phyloP scores from a whole-genome alignment of 2,113 vertebrate species.

The Cacatua alba region DNA sequence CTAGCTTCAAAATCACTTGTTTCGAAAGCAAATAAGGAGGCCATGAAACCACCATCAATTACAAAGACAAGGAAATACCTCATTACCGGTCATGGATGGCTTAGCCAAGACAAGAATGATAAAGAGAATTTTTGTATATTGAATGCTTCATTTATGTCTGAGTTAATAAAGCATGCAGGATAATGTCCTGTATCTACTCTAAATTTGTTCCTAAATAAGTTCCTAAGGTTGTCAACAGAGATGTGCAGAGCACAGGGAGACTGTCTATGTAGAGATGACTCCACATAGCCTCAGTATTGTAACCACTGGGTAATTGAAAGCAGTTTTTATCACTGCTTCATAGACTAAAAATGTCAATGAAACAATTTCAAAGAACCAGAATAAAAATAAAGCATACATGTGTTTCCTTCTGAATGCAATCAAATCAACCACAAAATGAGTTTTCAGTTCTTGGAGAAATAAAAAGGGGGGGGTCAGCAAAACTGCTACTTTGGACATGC shows the following conservation, averaged over 20 bases:
- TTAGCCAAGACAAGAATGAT: background rate
- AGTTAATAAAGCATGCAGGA: background rate
- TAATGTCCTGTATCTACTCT: background rate
- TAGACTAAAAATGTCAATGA: background rate
- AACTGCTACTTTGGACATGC: background rate
- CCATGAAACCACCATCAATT: background rate
- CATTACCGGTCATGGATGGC: background rate
- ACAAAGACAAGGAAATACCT: background rate
- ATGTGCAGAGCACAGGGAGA: background rate
- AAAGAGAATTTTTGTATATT: background rate
- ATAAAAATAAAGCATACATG: background rate
- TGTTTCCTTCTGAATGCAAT: background rate
- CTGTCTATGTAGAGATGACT: background rate
- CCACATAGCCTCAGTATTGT: background rate
- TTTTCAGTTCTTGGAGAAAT: background rate
- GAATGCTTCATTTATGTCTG: background rate
- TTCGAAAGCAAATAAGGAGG: background rate
- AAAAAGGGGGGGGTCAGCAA: background rate
- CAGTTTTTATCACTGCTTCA: background rate
- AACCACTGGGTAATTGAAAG: background rate
- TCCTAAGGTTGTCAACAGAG: background rate
- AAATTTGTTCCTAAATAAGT: background rate
- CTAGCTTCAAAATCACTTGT: background rate
- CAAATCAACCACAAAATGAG: background rate
- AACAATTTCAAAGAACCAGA: background rate